phyloP scores from a whole-genome alignment of 2,113 vertebrate genomes.

The Ascaphus truei region DNA sequence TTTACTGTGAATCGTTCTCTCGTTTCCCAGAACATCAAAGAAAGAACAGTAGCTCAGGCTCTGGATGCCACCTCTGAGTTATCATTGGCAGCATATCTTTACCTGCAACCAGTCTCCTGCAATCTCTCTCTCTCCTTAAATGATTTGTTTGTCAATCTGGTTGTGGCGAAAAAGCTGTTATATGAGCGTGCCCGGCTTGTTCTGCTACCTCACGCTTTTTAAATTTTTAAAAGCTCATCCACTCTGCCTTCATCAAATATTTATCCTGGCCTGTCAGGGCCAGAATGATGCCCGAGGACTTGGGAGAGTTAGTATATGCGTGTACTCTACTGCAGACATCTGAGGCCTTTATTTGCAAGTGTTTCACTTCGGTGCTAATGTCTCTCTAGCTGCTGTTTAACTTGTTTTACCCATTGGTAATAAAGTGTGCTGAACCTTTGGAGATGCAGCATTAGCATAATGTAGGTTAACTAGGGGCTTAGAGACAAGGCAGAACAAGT shows the following conservation, averaged over 20 bases:
- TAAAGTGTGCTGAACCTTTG: background rate
- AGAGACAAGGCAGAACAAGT: too few species aligned
- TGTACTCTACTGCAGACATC: constrained; percentile 16
- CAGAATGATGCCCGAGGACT: constrained; percentile 25
- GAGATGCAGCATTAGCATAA: background rate
- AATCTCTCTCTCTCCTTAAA: background rate
- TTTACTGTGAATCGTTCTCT: too few species aligned
- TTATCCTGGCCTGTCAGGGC: constrained; percentile 25
- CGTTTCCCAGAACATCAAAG: too few species aligned
- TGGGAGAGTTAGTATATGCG: constrained; percentile 12
- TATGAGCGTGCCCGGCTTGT: constrained; percentile 1
- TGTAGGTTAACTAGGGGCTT: background rate
- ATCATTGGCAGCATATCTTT: background rate
- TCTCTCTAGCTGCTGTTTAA: constrained; percentile 5
- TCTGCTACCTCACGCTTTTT: constrained; percentile 10
- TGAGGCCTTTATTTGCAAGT: constrained; percentile 4
- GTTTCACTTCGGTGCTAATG: constrained; percentile 16
- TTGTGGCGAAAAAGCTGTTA: constrained; percentile 11
- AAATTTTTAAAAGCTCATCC: constrained; percentile 33
- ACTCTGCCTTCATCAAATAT: constrained; percentile 30
- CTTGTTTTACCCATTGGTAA: background rate
- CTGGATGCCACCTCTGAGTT: background rate
- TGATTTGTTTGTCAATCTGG: constrained; percentile 34
- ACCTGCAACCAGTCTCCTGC: background rate
- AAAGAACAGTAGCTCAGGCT: too few species aligned